Conservation (phyloP, 2,888 invertebrate species). For the Aleiodes alternator region DNA sequence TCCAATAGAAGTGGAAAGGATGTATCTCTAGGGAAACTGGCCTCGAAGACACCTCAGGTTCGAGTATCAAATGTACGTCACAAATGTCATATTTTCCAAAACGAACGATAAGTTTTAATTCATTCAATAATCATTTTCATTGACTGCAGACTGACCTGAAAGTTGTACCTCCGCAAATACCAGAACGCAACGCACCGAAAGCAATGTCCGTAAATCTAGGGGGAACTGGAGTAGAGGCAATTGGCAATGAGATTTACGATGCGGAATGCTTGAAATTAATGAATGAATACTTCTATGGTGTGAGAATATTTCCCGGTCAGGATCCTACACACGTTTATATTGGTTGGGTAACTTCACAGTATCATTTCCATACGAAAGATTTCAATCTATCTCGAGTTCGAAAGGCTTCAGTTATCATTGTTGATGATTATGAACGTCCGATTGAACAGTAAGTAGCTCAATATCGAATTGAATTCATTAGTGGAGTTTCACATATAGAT, state of each 20-base stretch:
- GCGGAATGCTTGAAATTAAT: slow-evolving; percentile 91
- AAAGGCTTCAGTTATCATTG: slow-evolving; percentile 87
- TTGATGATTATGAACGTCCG: slow-evolving; percentile 87
- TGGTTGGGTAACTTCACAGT: slow-evolving; percentile 99
- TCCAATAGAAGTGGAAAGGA: slow-evolving; percentile 66
- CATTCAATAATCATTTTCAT: slow-evolving; percentile 63
- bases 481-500: background rate
- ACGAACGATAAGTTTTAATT: slow-evolving; percentile 1
- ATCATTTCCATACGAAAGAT: slow-evolving; percentile 92
- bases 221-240: slow-evolving; percentile 85
- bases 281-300: slow-evolving; percentile 97
- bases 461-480: background rate
- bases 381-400: slow-evolving; percentile 92
- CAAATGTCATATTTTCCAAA: background rate
- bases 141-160: slow-evolving; percentile 78
- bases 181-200: slow-evolving; percentile 82
- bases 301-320: slow-evolving; percentile 94
- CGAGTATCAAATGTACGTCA: slow-evolving; percentile 72
- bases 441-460: slow-evolving; percentile 81
- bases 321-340: slow-evolving; percentile 96
- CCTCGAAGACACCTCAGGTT: slow-evolving; percentile 69
- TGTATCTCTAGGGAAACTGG: slow-evolving; percentile 60
- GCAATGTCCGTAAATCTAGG: slow-evolving; percentile 83
- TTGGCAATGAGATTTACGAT: slow-evolving; percentile 92
- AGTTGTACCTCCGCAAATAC: slow-evolving; percentile 81